These are phyloP conservation scores for Gorsachius magnificus DNA, from an alignment of 2,797 vertebrate species.

Conservation along the genomic window DNA sequence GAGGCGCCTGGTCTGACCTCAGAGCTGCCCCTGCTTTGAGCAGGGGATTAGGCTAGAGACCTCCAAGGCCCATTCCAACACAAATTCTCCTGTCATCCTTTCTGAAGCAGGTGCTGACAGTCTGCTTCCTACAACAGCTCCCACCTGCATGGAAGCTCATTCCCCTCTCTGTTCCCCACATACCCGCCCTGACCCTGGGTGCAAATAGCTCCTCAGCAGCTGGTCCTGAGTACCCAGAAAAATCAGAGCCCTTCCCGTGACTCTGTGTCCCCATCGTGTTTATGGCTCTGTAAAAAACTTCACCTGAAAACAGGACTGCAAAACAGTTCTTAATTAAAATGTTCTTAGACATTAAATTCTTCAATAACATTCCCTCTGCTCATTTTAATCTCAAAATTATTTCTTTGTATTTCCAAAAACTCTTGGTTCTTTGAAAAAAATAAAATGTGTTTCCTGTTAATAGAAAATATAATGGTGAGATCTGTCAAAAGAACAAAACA, in stretches of 20 bases:
- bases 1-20: not conserved
- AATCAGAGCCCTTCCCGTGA: not conserved
- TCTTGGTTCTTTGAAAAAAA: not conserved
- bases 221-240: not conserved
- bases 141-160: fast-evolving
- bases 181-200: not conserved
- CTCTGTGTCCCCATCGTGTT: not conserved
- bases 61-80: not conserved
- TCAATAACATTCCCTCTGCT: not conserved
- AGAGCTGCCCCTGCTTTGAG: not conserved
- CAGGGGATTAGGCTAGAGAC: not conserved
- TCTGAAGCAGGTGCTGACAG: conserved; percentile 14
- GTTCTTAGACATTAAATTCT: not conserved
- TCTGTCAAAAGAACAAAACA: not conserved
- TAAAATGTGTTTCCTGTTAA: not conserved
- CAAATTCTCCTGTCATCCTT: not conserved
- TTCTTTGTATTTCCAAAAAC: not conserved
- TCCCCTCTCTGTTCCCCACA: not conserved
- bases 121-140: not conserved
- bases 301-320: not conserved
- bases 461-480: not conserved
- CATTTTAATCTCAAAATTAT: not conserved
- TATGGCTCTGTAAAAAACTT: not conserved
- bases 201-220: not conserved
- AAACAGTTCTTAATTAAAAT: not conserved